phyloP scores from a whole-genome alignment of 1,140 invertebrate species.

The Camponotus floridanus region DNA sequence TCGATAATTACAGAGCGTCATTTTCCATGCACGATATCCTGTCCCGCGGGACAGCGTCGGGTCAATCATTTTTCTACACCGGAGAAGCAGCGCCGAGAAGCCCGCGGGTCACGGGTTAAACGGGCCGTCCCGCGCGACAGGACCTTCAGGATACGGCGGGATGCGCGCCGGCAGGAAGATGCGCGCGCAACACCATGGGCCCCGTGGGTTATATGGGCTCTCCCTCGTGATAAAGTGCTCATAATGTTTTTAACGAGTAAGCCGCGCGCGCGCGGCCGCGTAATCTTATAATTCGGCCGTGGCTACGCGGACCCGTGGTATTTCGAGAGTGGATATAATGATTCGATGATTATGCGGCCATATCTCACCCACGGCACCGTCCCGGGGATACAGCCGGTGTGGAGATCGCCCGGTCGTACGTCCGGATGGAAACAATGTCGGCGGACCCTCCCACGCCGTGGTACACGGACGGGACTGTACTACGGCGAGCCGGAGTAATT shows the following conservation, averaged over 20 bases:
- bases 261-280: slow-evolving; percentile 68
- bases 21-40: slow-evolving; percentile 49
- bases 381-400: slow-evolving; percentile 79
- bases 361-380: slow-evolving; percentile 83
- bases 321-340: slow-evolving; percentile 83
- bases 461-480: slow-evolving; percentile 79
- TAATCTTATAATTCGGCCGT: slow-evolving; percentile 85
- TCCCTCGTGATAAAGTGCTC: slow-evolving; percentile 82
- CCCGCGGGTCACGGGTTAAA: slow-evolving; percentile 74
- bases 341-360: slow-evolving; percentile 85
- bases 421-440: slow-evolving; percentile 83
- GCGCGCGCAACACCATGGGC: slow-evolving; percentile 42
- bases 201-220: slow-evolving; percentile 40
- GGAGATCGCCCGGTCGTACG: slow-evolving; percentile 77
- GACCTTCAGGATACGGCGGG: slow-evolving; percentile 60
- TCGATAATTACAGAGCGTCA: slow-evolving; percentile 59
- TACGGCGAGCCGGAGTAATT: slow-evolving; percentile 84
- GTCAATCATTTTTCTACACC: slow-evolving; percentile 46
- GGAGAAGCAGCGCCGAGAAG: slow-evolving; percentile 59
- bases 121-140: slow-evolving; percentile 72
- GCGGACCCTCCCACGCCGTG: slow-evolving; percentile 83
- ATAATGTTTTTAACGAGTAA: slow-evolving; percentile 84
- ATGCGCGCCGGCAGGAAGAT: slow-evolving; percentile 18
- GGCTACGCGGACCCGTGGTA: slow-evolving; percentile 74
- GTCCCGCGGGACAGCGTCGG: slow-evolving; percentile 55